Percentiles rank a stretch among this genome's conserved stretches.
phyloP scores from a whole-genome alignment of 2,797 vertebrate species.

The Artibeus jamaicensis region DNA sequence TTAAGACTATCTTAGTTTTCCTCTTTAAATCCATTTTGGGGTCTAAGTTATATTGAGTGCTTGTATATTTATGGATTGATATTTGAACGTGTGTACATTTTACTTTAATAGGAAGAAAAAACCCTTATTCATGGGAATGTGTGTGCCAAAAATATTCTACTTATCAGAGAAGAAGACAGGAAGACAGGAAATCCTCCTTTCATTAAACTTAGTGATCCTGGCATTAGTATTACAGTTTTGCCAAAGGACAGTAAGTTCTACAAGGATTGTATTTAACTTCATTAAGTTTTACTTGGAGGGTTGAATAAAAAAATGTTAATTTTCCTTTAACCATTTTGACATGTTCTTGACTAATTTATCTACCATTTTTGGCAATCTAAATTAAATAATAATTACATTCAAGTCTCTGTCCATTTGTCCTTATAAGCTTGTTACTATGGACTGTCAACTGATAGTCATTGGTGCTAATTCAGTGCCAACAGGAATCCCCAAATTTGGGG shows the following conservation, averaged over 20 bases:
- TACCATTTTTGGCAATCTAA: conserved; percentile 34
- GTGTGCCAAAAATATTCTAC: conserved; percentile 95
- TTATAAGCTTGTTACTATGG: neutral
- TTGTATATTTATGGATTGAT: conserved; percentile 40
- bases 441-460: neutral
- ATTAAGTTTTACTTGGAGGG: neutral
- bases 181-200: conserved; percentile 93
- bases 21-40: conserved; percentile 17
- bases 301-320: conserved; percentile 35
- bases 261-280: conserved; percentile 7
- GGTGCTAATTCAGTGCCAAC: neutral
- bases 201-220: conserved; percentile 97
- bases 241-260: conserved; percentile 92
- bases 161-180: conserved; percentile 96
- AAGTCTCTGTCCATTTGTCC: neutral
- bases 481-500: neutral
- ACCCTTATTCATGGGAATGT: conserved; percentile 94
- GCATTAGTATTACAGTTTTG: conserved; percentile 94
- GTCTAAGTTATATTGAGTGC: conserved; percentile 4
- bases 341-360: conserved; percentile 24
- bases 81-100: conserved; percentile 63
- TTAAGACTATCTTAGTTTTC: neutral
- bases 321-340: neutral
- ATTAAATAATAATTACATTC: neutral
- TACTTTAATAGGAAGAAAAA: conserved; percentile 91